Evolutionary conservation across 2,888 invertebrate genomes (phyloP), one percentile per base, ranked within the genome.

Genomic region (Pachymerium ferrugineum): DNA sequence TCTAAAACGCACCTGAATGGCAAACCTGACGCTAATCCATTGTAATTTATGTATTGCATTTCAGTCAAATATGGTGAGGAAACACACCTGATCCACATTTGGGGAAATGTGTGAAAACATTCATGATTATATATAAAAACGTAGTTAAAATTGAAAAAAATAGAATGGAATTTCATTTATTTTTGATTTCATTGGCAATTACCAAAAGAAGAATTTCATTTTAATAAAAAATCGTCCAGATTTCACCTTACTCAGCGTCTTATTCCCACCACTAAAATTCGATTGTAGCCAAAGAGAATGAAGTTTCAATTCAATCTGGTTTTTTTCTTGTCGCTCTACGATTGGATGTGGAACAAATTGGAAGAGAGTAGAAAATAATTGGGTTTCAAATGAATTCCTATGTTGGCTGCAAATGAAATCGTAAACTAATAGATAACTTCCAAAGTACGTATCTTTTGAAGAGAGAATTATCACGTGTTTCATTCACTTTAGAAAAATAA

Each of bases 261-360:
- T 54, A n/a, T 22, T 12, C 47, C 47, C n/a, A n/a, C 19, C 47
- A 54, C 47, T 54, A 54, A 54, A 54, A 54, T 54, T 54, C 47
- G 47, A 54, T 54, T 54, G 22, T 54, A 54, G 47, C 47, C 47
- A 54, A 54, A 54, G 47, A 54, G 47, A 54, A 54, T 54, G 47
- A 54, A 54, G 47, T 54, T 54, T 54, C 47, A 54, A 54, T 54
- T 54, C 47, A 54, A 54, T 54, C 47, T 54, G 47, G 19, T 54
- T 54, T n/a, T n/a, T 47, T 54, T 54, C 47, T 54, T 54, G 47
- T 54, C 47, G 47, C 47, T 54, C 19, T 54, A 16, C 47, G 47
- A 54, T 54, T 54, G 47, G 47, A 54, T 54, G 47, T 54, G 47
- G 47, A 54, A 54, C 47, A 54, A 54, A 54, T 54, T 54, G 47